Evolutionary conservation across 2,888 invertebrate genomes (phyloP), one percentile per base, ranked within the genome.

Genomic region (Orthosia gothica): DNA sequence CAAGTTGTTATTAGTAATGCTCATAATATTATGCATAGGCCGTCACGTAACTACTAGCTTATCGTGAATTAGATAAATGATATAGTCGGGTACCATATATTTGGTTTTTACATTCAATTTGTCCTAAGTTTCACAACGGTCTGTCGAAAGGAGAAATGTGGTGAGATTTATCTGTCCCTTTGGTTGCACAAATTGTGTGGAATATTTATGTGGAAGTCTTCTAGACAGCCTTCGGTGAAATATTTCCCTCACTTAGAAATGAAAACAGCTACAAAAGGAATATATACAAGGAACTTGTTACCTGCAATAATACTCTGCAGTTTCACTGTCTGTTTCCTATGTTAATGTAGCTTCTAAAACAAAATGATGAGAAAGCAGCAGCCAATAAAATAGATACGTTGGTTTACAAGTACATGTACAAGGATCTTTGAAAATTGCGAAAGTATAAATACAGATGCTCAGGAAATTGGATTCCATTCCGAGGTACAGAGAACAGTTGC

Each of bases 401-500:
- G 57, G 70, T 66, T 68, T 58, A 79, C 77, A 73, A 72, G 66
- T 62, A 76, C 73, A 74, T 65, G 15, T 45, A 59, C 73, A 73
- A 67, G 50, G 70, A 75, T 84, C 66, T 80, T 83, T 83, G 70
- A 70, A 89, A 90, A 91, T 86, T 88, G 87, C 83, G 85, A 90
- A 89, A 92, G 85, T 89, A 89, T 88, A 91, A 92, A 92, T 84
- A 91, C 89, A 86, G 76, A 89, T 66, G 70, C 81, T 76, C 84
- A 91, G 92, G 92, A 94, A 93, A 95, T 94, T 93, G 93, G 91
- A 92, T 90, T 86, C 85, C 87, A 85, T 90, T 89, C 76, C 77
- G 67, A 88, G 83, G 85, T 88, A 88, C 83, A 84, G 89, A 90
- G 82, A 89, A 90, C 89, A 89, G 85, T 90, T 89, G 89, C 81